Base-by-base conservation (phyloP, 2,113 vertebrate genomes). In the Monopterus albus region DNA sequence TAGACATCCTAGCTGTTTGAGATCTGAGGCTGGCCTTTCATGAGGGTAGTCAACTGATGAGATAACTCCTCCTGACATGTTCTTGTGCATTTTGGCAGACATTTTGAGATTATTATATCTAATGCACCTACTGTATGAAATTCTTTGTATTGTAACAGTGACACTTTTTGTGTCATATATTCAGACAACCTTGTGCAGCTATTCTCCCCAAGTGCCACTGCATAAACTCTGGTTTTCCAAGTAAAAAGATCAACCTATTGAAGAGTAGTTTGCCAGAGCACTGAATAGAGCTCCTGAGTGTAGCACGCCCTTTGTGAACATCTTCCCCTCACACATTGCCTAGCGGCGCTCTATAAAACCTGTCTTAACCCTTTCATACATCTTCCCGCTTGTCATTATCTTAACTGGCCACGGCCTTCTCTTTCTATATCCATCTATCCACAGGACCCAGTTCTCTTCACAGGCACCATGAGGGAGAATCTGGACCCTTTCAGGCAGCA, bases 401-500 rank as follows among this genome's bases (percentile, higher is more conserved):
- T 89, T 90, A 87, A 88, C 85, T 81, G 89, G 88, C 88, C 74
- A 91, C 87, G 89, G 89, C 90, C 87, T 87, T 91, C 90, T 91
- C 90, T 89, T 91, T 92, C 87, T 88, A 91, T 86, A 76, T 82
- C 90, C 90, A 76, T 85, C 94, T 67, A 65, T 35, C 88, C 91
- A 87, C 91, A 98, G 96, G 96, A 98, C 77, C 95, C 96, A 72
- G 94, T 96, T 88, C 93, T 98, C 82, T 98, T 98, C 92, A 96
- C 95, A 85, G 96, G 96, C 84, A 96, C 95, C 46, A 95, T 98
- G 95, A 96, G 95, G 89, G 96, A 96, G 90, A 98, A 98, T 87
- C 92, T 98, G 86, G 97, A 98, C 93, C 96, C 96, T 85, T 98
- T 98, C 91, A 94, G 89, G 79, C 94, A 97, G 78, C 94, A 98